Conservation (phyloP, 2,113 vertebrate genomes). For the Salvelinus namaycush region DNA sequence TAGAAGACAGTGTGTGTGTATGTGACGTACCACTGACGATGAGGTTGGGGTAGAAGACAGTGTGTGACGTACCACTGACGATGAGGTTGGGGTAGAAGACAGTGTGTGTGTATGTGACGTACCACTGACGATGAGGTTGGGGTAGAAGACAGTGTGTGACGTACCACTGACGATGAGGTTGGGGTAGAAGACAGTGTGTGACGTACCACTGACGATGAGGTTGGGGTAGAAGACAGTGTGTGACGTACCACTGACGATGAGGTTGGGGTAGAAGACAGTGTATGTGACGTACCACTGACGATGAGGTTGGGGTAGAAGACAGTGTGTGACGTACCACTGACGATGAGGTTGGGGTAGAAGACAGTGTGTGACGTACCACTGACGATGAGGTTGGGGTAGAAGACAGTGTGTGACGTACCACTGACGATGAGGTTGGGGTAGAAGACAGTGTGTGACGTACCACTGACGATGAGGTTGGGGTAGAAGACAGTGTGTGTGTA, state of each 20-base stretch:
- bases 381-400: slow-evolving; percentile 79
- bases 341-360: too few relatives aligned
- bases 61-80: too few relatives aligned
- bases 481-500: too few relatives aligned
- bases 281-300: slow-evolving; percentile 62
- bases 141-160: slow-evolving; percentile 80
- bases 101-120: slow-evolving; percentile 1
- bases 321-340: too few relatives aligned
- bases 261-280: too few relatives aligned
- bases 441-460: slow-evolving; percentile 39
- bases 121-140: slow-evolving; percentile 78
- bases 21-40: slow-evolving; percentile 69
- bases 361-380: slow-evolving; percentile 57
- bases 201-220: slow-evolving; percentile 74
- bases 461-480: slow-evolving; percentile 76
- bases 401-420: too few relatives aligned
- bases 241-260: too few relatives aligned
- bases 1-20: neutral
- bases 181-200: neutral
- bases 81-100: too few relatives aligned
- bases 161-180: too few relatives aligned
- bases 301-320: slow-evolving; percentile 81
- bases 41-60: slow-evolving; percentile 79
- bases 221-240: slow-evolving; percentile 80
- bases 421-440: too few relatives aligned